Conservation (phyloP, 2,797 vertebrate genomes). For the Odontamblyopus rebecca region DNA sequence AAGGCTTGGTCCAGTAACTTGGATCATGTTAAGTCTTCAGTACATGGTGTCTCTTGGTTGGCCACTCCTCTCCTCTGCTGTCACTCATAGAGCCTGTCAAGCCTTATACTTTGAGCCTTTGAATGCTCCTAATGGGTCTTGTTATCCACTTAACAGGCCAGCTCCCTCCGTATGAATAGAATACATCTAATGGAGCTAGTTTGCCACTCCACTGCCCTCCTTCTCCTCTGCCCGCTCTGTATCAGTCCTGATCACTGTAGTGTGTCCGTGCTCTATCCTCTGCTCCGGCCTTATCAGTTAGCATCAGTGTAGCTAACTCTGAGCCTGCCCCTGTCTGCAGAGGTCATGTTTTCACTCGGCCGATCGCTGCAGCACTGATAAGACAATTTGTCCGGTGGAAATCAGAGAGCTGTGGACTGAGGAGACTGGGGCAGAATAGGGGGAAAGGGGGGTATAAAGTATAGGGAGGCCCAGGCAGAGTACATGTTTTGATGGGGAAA, state of each 20-base stretch:
- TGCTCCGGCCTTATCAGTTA: constrained; percentile 81
- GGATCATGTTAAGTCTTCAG: not conserved
- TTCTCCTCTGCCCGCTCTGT: constrained; percentile 78
- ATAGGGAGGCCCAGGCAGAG: constrained; percentile 2
- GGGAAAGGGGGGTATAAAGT: constrained; percentile 26
- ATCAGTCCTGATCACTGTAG: constrained; percentile 88
- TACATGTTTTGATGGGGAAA: constrained; percentile 10
- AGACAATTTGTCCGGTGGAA: constrained; percentile 85
- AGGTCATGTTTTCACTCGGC: constrained; percentile 85
- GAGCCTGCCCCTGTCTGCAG: constrained; percentile 60
- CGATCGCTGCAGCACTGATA: constrained; percentile 77
- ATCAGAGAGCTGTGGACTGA: constrained; percentile 78
- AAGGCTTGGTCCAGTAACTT: not conserved
- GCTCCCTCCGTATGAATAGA: constrained; percentile 67
- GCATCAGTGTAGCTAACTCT: constrained; percentile 82
- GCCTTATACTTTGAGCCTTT: constrained; percentile 44
- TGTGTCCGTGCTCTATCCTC: constrained; percentile 71
- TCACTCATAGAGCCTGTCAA: constrained; percentile 49
- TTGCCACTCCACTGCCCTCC: constrained; percentile 87
- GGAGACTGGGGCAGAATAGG: constrained; percentile 44
- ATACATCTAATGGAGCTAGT: constrained; percentile 91
- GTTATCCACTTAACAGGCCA: constrained; percentile 57
- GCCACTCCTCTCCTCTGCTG: constrained; percentile 20
- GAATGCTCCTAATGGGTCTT: constrained; percentile 60
- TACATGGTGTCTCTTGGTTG: not conserved